phyloP scores from a whole-genome alignment of 2,888 invertebrate species.

The Lepidochitona cinerea region DNA sequence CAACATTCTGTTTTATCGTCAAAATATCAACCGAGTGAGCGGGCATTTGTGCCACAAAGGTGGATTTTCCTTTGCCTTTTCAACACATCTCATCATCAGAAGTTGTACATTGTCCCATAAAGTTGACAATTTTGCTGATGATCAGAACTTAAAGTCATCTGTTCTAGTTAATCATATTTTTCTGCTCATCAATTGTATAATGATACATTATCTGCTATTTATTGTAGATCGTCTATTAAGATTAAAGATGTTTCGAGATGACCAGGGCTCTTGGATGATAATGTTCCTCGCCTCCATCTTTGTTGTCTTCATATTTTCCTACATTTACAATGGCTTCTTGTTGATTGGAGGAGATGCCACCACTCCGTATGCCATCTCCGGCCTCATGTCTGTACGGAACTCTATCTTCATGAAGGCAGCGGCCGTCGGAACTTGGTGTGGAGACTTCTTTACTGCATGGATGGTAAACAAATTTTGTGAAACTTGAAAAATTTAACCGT shows the following conservation, averaged over 20 bases:
- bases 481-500: not conserved
- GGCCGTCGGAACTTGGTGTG: slow-evolving; percentile 74
- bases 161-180: too few species aligned
- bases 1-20: too few species aligned
- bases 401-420: slow-evolving; percentile 73
- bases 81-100: too few species aligned
- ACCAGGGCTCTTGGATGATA: slow-evolving; percentile 74
- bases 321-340: slow-evolving; percentile 72
- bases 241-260: slow-evolving; percentile 73
- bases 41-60: too few species aligned
- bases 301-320: slow-evolving; percentile 72
- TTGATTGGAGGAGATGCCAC: slow-evolving; percentile 64
- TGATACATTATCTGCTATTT: too few species aligned
- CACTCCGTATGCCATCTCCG: slow-evolving; percentile 70
- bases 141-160: too few species aligned
- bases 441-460: slow-evolving; percentile 74
- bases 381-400: slow-evolving; percentile 72
- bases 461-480: slow-evolving; percentile 62
- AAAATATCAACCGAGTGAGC: too few species aligned
- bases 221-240: slow-evolving; percentile 68
- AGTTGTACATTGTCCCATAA: too few species aligned
- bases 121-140: too few species aligned
- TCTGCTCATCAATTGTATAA: too few species aligned
- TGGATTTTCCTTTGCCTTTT: too few species aligned
- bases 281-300: slow-evolving; percentile 73